Evolutionary conservation across 2,113 vertebrate species (phyloP).

Genomic region (Ctenomys sociabilis): DNA sequence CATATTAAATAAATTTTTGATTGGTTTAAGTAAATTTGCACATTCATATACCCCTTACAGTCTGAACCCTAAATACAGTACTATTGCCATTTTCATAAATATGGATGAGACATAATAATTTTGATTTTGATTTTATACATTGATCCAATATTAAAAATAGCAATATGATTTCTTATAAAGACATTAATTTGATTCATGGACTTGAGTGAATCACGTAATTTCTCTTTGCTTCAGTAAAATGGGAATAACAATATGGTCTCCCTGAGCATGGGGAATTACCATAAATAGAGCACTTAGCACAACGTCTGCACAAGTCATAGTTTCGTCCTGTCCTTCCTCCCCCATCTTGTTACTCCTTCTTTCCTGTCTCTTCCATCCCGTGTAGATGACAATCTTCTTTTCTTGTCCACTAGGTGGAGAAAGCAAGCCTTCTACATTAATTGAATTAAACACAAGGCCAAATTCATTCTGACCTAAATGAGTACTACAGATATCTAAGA

Average conservation of each 20-base stretch:
- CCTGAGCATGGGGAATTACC: too few relatives aligned
- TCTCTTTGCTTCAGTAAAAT: neutral
- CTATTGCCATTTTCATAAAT: neutral
- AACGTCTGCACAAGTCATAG: too few relatives aligned
- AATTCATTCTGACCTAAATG: constrained; percentile 77
- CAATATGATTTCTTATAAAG: neutral
- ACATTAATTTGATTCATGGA: neutral
- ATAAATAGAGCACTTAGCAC: neutral
- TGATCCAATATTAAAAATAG: neutral
- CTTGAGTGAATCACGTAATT: neutral
- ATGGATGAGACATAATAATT: neutral
- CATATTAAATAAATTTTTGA: neutral
- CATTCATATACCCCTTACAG: neutral
- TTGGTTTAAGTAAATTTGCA: neutral
- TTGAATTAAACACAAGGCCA: constrained; percentile 60
- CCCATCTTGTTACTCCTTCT: neutral
- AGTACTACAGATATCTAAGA: constrained; percentile 16
- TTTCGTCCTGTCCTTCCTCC: rapidly evolving
- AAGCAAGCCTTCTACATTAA: constrained; percentile 83
- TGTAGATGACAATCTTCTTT: constrained; percentile 39
- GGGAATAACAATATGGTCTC: neutral
- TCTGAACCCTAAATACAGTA: neutral
- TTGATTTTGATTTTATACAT: neutral
- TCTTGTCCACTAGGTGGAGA: constrained; percentile 86
- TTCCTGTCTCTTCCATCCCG: neutral